Evolutionary conservation across 1,140 invertebrate genomes (phyloP).

Genomic region (Trichomalopsis sarcophagae): DNA sequence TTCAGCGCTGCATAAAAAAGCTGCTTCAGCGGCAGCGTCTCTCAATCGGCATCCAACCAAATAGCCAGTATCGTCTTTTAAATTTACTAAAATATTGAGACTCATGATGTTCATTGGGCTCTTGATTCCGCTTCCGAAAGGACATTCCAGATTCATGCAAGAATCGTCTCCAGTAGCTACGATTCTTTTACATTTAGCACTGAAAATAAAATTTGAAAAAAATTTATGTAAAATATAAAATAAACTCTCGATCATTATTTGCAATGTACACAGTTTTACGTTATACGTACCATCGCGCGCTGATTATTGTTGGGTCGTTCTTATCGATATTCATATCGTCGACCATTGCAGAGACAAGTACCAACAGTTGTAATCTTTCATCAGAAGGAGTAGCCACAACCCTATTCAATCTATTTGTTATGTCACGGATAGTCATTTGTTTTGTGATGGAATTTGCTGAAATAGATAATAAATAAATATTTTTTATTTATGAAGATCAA

Average conservation of each 20-base stretch:
- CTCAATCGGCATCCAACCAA: slow-evolving; percentile 69
- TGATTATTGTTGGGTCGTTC: slow-evolving; percentile 53
- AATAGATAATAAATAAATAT: slow-evolving; percentile 45
- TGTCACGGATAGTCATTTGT: slow-evolving; percentile 72
- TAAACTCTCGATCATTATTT: no score
- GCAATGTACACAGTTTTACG: background rate
- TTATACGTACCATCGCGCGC: slow-evolving; percentile 65
- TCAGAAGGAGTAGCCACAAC: slow-evolving; percentile 30
- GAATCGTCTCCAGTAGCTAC: slow-evolving; percentile 62
- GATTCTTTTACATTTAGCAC: slow-evolving; percentile 68
- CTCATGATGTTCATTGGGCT: slow-evolving; percentile 61
- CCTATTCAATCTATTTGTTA: slow-evolving; percentile 66
- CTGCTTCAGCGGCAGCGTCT: slow-evolving; percentile 65
- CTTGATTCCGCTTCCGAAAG: slow-evolving; percentile 68
- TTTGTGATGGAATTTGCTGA: slow-evolving; percentile 70
- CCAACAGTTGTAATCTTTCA: slow-evolving; percentile 69
- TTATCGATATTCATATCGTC: slow-evolving; percentile 72
- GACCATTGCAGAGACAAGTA: slow-evolving; percentile 68
- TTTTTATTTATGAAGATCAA: background rate
- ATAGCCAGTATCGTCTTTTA: slow-evolving; percentile 73
- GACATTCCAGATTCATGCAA: slow-evolving; percentile 72
- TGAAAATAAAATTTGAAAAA: slow-evolving; percentile 49
- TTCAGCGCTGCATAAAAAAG: slow-evolving; percentile 61
- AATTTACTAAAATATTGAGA: slow-evolving; percentile 69
- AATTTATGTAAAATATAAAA: background rate